Evolutionary conservation across 2,797 vertebrate genomes (phyloP), one percentile per base, ranked within the genome.

Genomic region (Acrocephalus scirpaceus): DNA sequence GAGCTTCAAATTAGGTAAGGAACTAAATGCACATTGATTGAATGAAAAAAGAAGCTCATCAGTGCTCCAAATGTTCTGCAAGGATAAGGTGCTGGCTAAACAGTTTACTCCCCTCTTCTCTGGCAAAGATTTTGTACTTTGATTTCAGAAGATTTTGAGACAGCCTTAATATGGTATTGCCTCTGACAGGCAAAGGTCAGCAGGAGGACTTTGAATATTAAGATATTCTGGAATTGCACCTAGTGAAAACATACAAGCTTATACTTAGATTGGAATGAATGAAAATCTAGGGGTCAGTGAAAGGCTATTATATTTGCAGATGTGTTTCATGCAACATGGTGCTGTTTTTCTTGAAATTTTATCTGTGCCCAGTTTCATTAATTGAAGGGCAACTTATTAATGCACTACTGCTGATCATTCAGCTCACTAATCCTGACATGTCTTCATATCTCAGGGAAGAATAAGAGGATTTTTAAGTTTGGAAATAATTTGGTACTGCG

Each of bases 401-500:
- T 64, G 13, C 14, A n/a, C 4, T 67, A 73, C 45, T 40, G 19
- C 11, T 30, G 9, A 11, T 66, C 54, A 56, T 58, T 79, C 70
- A 76, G 5, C 56, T 30, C 21, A 42, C 6, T 51, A 44, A 29
- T 83, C 17, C 44, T 86, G 34, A 57, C 73, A 75, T 36, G 11
- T 26, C 32, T 12, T 4, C 83, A 34, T 64, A 70, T 73, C n/a
- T 87, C n/a, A 67, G 22, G 11, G 26, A 86, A 42, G 73, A 93
- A 75, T 48, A 88, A 86, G 42, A 56, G 9, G 67, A 80, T 70
- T 93, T 97, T 88, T 87, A 36, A 72, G 38, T 88, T 91, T 95
- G 81, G 81, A 97, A 90, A 82, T 88, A 42, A 78, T 22, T 5
- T 58, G 14, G 16, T 73, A 80, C 71, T 32, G 3, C 34, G 27